A percentile compares a stretch with the other conserved stretches of the same genome.
Evolutionary conservation across 2,113 vertebrate genomes (phyloP).

Genomic region (Phainopepla nitens): DNA sequence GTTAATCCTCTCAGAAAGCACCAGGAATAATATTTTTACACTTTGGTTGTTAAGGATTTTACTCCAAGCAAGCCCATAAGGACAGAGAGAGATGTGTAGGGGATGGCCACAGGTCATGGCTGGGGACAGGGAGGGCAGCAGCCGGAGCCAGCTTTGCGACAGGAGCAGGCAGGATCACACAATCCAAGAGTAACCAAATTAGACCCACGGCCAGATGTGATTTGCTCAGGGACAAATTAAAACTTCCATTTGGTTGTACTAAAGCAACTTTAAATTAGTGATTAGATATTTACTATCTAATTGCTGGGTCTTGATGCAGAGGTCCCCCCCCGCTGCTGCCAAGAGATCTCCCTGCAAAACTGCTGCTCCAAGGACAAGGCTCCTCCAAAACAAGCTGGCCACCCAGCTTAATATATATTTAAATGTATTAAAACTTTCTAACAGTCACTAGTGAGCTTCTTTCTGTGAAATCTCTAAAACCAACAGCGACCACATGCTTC

Average conservation of each 20-base stretch:
- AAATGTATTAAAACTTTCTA: neutral
- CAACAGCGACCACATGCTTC: neutral
- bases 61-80: neutral
- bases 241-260: neutral
- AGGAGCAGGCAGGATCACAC: neutral
- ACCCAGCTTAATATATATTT: neutral
- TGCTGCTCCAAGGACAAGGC: neutral
- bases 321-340: neutral
- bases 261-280: neutral
- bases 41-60: neutral
- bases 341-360: fast-evolving
- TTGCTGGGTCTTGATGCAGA: fast-evolving
- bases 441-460: neutral
- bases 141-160: neutral
- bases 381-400: neutral
- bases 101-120: fast-evolving
- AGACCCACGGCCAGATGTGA: neutral
- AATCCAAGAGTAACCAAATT: neutral
- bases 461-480: neutral
- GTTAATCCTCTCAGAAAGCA: constrained; percentile 23
- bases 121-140: neutral
- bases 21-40: constrained; percentile 7
- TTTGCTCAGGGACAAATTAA: neutral
- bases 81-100: neutral
- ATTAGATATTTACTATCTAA: neutral